phyloP scores from a whole-genome alignment of 2,797 vertebrate genomes.

The Centropyge bicolor region DNA sequence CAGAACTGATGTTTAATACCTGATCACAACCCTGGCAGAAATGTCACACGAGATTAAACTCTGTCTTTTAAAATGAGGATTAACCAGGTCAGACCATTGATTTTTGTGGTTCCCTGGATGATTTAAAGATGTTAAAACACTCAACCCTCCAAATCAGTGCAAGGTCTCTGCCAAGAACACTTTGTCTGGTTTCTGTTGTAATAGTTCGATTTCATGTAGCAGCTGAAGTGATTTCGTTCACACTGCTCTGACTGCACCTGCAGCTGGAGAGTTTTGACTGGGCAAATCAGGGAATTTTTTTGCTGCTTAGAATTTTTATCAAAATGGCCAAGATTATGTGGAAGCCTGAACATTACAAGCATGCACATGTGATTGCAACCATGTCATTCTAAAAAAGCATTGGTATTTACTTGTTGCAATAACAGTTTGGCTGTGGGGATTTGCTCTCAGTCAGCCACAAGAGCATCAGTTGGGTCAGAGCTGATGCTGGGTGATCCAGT shows the following conservation, averaged over 20 bases:
- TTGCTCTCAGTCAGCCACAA: slow-evolving; percentile 22
- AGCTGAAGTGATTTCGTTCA: neutral
- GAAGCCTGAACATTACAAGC: neutral
- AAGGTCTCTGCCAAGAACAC: slow-evolving; percentile 1
- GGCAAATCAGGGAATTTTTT: no score
- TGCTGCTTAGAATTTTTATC: neutral
- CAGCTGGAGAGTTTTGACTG: neutral
- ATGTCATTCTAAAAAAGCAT: neutral
- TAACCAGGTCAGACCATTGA: slow-evolving; percentile 24
- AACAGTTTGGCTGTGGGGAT: slow-evolving; percentile 7
- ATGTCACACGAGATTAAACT: slow-evolving; percentile 2
- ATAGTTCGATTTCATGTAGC: neutral
- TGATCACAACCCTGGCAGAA: slow-evolving; percentile 10
- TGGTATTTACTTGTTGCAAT: neutral
- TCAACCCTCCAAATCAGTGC: neutral
- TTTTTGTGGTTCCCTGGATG: slow-evolving; percentile 20
- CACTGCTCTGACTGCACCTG: neutral
- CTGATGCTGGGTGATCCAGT: neutral
- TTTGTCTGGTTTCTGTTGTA: neutral
- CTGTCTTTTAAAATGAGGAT: slow-evolving; percentile 9
- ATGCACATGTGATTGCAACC: neutral
- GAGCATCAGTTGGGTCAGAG: slow-evolving; percentile 9
- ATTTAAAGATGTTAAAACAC: slow-evolving; percentile 24
- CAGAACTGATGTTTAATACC: slow-evolving; percentile 7
- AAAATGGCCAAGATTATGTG: neutral